phyloP scores from a whole-genome alignment of 2,113 vertebrate species.

The Planiliza haematocheilus region DNA sequence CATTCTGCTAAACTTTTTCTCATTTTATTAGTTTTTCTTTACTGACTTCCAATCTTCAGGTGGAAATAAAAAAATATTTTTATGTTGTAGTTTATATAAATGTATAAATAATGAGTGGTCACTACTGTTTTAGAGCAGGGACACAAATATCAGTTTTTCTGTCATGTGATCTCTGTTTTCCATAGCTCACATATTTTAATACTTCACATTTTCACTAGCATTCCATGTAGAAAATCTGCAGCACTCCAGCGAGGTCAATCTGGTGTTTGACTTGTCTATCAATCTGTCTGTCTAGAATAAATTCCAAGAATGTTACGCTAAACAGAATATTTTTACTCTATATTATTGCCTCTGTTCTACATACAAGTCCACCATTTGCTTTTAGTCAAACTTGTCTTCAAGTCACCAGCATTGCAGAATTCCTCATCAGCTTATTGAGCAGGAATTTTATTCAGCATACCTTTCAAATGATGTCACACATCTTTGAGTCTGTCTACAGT shows the following conservation, averaged over 20 bases:
- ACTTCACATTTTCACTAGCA: conserved; percentile 5
- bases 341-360: no score
- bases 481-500: conserved; percentile 11
- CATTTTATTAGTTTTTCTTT: background rate
- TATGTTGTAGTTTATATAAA: background rate
- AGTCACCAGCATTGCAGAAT: background rate
- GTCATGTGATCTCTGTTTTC: conserved; percentile 1
- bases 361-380: background rate
- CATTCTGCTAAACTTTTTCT: background rate
- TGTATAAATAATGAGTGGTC: background rate
- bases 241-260: conserved; percentile 13
- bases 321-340: background rate
- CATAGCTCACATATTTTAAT: background rate
- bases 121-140: background rate
- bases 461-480: conserved; percentile 35
- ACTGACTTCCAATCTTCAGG: background rate
- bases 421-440: conserved; percentile 9
- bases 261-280: conserved; percentile 16
- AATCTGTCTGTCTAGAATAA: background rate
- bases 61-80: background rate
- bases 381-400: background rate
- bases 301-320: background rate
- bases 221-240: conserved; percentile 11
- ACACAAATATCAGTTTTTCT: background rate
- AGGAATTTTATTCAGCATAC: conserved; percentile 17